Evolutionary conservation across 2,888 invertebrate species (phyloP).

Genomic region (Chelonus formosanus): DNA sequence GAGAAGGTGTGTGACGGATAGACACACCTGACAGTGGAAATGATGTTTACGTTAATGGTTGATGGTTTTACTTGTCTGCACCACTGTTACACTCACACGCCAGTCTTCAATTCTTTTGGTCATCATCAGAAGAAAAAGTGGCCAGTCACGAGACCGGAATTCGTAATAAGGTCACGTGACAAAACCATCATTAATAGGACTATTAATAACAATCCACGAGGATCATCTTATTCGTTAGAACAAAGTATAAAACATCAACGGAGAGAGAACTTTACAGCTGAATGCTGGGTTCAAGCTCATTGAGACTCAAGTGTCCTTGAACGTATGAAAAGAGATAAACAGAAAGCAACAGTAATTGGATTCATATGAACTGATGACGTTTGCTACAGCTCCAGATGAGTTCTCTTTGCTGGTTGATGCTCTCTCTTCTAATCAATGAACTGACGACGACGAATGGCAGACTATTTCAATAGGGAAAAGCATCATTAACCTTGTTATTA

Average conservation of each 20-base stretch:
- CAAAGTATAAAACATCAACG: neutral
- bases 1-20: conserved; percentile 13
- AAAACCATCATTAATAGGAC: conserved; percentile 21
- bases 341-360: conserved; percentile 14
- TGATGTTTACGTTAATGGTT: conserved; percentile 40
- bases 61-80: conserved; percentile 33
- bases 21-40: conserved; percentile 32
- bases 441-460: no score
- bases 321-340: conserved; percentile 1
- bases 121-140: conserved; percentile 21
- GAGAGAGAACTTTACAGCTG: neutral
- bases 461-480: no score
- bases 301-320: conserved; percentile 10
- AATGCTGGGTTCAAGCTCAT: conserved; percentile 2
- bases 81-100: conserved; percentile 35
- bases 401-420: conserved; percentile 3
- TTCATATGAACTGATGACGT: conserved; percentile 10
- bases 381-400: conserved; percentile 1
- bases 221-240: neutral
- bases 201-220: conserved; percentile 19
- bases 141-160: conserved; percentile 32
- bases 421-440: neutral
- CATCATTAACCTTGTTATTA: no score
- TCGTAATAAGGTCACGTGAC: conserved; percentile 35
- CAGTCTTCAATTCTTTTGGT: conserved; percentile 14